Evolutionary conservation across 2,888 invertebrate genomes (phyloP).

Genomic region (Baronia brevicornis): DNA sequence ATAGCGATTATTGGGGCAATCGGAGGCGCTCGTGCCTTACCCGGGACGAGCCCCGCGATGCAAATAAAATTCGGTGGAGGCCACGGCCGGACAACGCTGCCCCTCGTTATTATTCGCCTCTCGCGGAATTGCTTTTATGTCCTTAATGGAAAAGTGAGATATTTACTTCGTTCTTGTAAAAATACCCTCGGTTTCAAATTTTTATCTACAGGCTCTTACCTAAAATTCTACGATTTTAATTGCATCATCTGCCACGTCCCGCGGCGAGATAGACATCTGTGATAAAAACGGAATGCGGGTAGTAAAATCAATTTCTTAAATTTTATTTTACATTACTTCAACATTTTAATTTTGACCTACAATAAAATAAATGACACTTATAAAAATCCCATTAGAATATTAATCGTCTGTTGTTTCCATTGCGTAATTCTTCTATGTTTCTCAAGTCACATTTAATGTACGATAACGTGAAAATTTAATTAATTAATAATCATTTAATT

Average conservation of each 20-base stretch:
- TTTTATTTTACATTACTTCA: too few species aligned
- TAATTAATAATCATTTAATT: too few species aligned
- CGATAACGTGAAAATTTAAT: too few species aligned
- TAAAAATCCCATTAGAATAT: too few species aligned
- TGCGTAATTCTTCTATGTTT: too few species aligned
- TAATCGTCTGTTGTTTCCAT: too few species aligned
- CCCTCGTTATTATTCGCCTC: slow-evolving; percentile 73
- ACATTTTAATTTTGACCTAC: too few species aligned
- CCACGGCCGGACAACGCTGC: slow-evolving; percentile 63
- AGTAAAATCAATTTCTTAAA: slow-evolving; percentile 41
- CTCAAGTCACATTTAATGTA: too few species aligned
- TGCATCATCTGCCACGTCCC: too few species aligned
- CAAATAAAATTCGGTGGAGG: slow-evolving; percentile 67
- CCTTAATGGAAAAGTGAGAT: slow-evolving; percentile 71
- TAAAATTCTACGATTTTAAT: slow-evolving; percentile 44
- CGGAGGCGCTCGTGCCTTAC: slow-evolving; percentile 35
- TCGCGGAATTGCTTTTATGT: slow-evolving; percentile 72
- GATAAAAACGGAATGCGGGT: slow-evolving; percentile 18
- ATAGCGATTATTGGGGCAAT: slow-evolving; percentile 68
- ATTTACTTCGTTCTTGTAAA: slow-evolving; percentile 63
- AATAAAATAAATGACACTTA: too few species aligned
- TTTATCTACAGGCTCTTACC: slow-evolving; percentile 41
- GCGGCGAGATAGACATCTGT: too few species aligned
- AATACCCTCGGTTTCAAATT: slow-evolving; percentile 51
- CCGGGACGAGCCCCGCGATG: slow-evolving; percentile 58